Evolutionary conservation across 64 coral and sea anemone species (phyloP), one percentile per base, ranked within the genome.

Genomic region (Pocillopora verrucosa): DNA sequence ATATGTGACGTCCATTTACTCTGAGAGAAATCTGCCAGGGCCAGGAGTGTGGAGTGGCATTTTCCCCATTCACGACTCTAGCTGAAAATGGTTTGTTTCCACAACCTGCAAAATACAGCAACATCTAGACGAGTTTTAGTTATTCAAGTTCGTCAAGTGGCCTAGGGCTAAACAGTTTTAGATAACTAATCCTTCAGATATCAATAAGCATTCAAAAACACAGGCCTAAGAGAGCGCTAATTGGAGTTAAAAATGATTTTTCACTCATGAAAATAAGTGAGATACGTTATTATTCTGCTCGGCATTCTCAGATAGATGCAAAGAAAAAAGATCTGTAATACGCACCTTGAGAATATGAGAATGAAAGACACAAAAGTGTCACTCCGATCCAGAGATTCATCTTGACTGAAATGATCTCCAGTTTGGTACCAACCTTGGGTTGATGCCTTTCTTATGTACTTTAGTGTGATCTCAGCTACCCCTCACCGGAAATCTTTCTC

Each of bases 11-110:
- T 26, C 90, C 83, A 10, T 78, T 87, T 12, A 87, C 76, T 45
- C 90, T 61, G 5, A 96, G 87, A n/a, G 91, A 93, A 12, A 96
- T 93, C 92, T 93, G 91, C 94, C 94, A 96, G 10, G 94, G 94
- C 94, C 94, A 96, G 9, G 94, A 76, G 73, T 96, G 94, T 13
- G 82, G 87, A 9, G 58, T 10, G 36, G 94, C 94, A 78, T 93
- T 80, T 17, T 77, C 61, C 4, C 94, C 94, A 58, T 92, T 92
- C 37, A 96, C 91, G 16, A 96, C 77, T 17, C 94, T 70, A 11
- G 20, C 25, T 11, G 75, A 77, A 77, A 20, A 77, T 77, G 75
- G 75, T 45, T 19, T 56, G 12, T n/a, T 77, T 58, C 75, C 75
- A 56, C 75, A 77, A 22, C 75, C 75, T 77, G 67, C 11, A n/a